Evolutionary conservation across 1,140 invertebrate genomes (phyloP), one percentile per base, ranked within the genome.

Genomic region (Monochamus saltuarius): DNA sequence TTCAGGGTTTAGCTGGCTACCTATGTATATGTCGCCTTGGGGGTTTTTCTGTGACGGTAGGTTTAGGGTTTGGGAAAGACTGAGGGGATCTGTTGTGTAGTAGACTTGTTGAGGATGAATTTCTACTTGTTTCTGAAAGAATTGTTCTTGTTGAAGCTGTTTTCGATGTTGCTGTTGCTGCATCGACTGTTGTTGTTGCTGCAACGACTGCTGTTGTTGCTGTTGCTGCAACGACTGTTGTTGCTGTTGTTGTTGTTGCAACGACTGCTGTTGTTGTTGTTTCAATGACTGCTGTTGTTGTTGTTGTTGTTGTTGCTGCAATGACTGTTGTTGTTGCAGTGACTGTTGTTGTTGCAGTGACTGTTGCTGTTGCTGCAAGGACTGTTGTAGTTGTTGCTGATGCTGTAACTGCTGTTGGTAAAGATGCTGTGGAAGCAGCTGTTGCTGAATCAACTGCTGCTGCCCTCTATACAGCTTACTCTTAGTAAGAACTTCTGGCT

Each of bases 261-360:
- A 64, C 8, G 53, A 35, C 8, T 56, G 43, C 43, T 62, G 62
- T 4, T 53, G 51, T 22, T 57, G 45, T 16, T 16, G 8, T 52
- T 37, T 13, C 8, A 37, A 14, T 16, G 16, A 14, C 9, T 38
- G 10, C 7, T 52, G 14, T 14, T 16, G 22, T 8, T 46, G 4
- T 14, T 9, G n/a, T 8, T 54, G 16, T 16, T 54, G 52, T n/a
- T 29, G 37, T 8, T 52, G 36, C 14, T 49, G 45, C 9, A 51
- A 43, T 38, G 16, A 38, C 14, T 51, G n/a, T 57, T 62, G 34
- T 39, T 55, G 17, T 29, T 50, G 47, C 2, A 34, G 47, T 6
- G 14, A 4, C 7, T 50, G 47, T 34, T 40, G 38, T 35, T 42
- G 38, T 10, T 62, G 82, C 81, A 10, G 11, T 10, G 7, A 17